These are phyloP conservation scores for Herpetotheres cachinnans DNA, from an alignment of 2,113 vertebrate genomes.

Conservation along the genomic window DNA sequence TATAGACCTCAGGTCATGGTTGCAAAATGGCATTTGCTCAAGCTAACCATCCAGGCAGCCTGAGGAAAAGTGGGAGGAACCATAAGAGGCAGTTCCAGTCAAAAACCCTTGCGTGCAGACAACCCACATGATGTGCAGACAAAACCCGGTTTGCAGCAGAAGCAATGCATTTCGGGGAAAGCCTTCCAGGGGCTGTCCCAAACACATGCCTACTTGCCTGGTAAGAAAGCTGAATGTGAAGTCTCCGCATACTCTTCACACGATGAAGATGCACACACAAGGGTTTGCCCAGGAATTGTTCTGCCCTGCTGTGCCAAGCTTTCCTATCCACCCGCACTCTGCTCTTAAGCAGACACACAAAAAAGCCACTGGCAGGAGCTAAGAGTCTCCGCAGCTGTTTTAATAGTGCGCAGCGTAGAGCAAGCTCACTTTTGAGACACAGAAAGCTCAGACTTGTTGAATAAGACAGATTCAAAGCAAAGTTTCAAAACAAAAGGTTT, in stretches of 20 bases:
- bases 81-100: not conserved
- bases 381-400: not conserved
- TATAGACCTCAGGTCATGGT: not conserved
- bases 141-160: not conserved
- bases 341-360: not conserved
- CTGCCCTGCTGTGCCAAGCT: not conserved
- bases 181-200: not conserved
- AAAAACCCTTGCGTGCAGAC: fast-evolving
- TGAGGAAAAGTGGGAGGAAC: not conserved
- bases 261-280: not conserved
- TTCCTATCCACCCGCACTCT: not conserved
- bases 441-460: not conserved
- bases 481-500: not conserved
- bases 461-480: not conserved
- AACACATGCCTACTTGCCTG: not conserved
- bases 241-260: not conserved
- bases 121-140: fast-evolving
- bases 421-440: not conserved
- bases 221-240: not conserved
- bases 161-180: not conserved
- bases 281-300: not conserved
- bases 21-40: not conserved
- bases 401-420: fast-evolving
- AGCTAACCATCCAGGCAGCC: not conserved
- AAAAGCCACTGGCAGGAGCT: not conserved